Evolutionary conservation across 2,888 invertebrate species (phyloP), one percentile per base, ranked within the genome.

Genomic region (Danaus chrysippus): DNA sequence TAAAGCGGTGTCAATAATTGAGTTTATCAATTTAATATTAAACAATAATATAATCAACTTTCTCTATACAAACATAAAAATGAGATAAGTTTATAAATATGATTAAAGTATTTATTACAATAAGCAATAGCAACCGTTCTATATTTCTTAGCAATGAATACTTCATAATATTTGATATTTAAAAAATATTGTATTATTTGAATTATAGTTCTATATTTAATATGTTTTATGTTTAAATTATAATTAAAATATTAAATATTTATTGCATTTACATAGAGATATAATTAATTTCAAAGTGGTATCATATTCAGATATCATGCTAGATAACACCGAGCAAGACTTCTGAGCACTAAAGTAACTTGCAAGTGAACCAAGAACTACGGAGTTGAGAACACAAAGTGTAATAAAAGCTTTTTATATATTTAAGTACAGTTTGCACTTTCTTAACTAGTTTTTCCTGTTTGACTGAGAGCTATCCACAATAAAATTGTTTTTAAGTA

Each of bases 1-100:
- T 84, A 79, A 75, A 76, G 78, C 76, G 69, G 73, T 68, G 70
- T 73, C 76, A 80, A 80, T 84, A 78, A 82, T 79, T 73, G 75
- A 73, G 72, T 77, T 75, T 75, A 79, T 81, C 54, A 66, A 59
- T 66, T 61, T 56, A 6, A 43, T 43, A 42, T 56, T 56, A 17
- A 1, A n/a, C 8, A 11, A 54, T 41, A 54, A 53, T 53, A 53
- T 10, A n/a, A n/a, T 54, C 10, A 34, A 54, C 23, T 10, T 0
- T 54, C 8, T n/a, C n/a, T 1, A 8, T 34, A 9, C 23, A 19
- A n/a, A 34, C 13, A 12, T 11, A n/a, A 41, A 10, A 41, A 12
- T 34, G 42, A 12, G 3, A 43, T 12, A 34, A 34, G 23, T 34
- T 34, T 2, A 34, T 34, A 6, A 34, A 34, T 34, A 34, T 34